Conservation (phyloP, 1,140 invertebrate species). For the Aleiodes sp. region DNA sequence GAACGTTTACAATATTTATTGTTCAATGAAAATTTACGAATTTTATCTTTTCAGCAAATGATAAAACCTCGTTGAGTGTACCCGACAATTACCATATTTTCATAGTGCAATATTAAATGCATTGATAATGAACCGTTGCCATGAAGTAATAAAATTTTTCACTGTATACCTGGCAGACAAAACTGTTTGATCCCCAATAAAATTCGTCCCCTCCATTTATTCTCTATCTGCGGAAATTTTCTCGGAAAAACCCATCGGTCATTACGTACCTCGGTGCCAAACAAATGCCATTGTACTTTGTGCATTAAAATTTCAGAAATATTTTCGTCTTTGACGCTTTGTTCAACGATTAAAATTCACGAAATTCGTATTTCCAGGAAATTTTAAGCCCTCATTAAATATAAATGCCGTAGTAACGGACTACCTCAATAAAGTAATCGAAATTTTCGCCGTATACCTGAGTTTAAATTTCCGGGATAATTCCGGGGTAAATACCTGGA, state of each 20-base stretch:
- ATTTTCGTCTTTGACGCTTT: too few relatives aligned
- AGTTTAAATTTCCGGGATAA: too few relatives aligned
- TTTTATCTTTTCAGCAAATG: not conserved
- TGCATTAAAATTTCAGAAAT: too few relatives aligned
- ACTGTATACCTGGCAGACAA: not conserved
- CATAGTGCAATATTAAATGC: slow-evolving; percentile 10
- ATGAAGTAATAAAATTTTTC: not conserved
- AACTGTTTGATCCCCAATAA: not conserved
- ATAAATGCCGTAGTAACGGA: too few relatives aligned
- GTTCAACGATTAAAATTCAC: too few relatives aligned
- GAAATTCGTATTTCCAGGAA: too few relatives aligned
- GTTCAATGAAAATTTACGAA: slow-evolving; percentile 7
- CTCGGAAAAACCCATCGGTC: not conserved
- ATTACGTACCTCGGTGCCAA: too few relatives aligned
- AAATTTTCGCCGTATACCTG: too few relatives aligned
- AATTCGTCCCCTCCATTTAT: not conserved
- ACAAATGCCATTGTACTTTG: too few relatives aligned
- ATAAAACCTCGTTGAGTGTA: not conserved
- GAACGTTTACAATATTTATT: not conserved
- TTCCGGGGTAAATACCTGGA: too few relatives aligned
- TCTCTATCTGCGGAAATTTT: not conserved
- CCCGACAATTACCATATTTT: not conserved
- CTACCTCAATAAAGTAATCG: too few relatives aligned
- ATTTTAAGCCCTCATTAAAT: too few relatives aligned
- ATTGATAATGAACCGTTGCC: not conserved